phyloP scores from a whole-genome alignment of 2,113 vertebrate species.

The Corydoras maculifer region DNA sequence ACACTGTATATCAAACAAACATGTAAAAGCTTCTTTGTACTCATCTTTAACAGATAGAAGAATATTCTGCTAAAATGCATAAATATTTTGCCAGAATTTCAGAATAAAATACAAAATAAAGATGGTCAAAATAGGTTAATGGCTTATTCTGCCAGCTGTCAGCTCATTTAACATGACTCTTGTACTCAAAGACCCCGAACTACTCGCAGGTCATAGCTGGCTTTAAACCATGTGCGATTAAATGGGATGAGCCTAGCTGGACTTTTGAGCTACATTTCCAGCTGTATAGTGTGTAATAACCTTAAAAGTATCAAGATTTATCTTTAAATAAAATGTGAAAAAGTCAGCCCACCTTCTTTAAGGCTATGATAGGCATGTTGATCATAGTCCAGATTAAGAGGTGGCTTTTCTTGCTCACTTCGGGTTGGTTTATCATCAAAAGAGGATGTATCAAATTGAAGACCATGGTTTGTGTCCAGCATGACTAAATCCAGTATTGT shows the following conservation, averaged over 20 bases:
- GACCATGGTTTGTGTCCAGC: slow-evolving; percentile 68
- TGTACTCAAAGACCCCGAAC: slow-evolving; percentile 46
- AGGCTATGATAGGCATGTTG: slow-evolving; percentile 65
- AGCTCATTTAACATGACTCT: slow-evolving; percentile 54
- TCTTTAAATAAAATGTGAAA: slow-evolving; percentile 5
- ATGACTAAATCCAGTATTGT: slow-evolving; percentile 57
- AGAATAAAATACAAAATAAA: too few relatives aligned
- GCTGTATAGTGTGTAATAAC: too few relatives aligned
- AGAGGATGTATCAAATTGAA: slow-evolving; percentile 60
- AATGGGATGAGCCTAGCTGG: slow-evolving; percentile 33
- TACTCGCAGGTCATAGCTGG: slow-evolving; percentile 21
- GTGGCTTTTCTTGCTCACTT: slow-evolving; percentile 58
- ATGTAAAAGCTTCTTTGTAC: slow-evolving; percentile 10
- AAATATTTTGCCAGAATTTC: too few relatives aligned
- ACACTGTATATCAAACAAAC: slow-evolving; percentile 34
- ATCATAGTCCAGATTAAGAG: slow-evolving; percentile 54
- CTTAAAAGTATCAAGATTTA: too few relatives aligned
- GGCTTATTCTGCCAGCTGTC: slow-evolving; percentile 41
- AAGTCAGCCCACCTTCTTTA: slow-evolving; percentile 65
- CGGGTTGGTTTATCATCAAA: slow-evolving; percentile 58
- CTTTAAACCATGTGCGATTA: slow-evolving; percentile 22
- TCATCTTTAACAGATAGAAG: not conserved
- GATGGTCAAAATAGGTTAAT: slow-evolving; percentile 58
- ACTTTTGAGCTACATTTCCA: too few relatives aligned
- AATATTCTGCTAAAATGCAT: too few relatives aligned